These are phyloP conservation scores for Merodon equestris DNA, from an alignment of 2,888 invertebrate genomes.

Conservation along the genomic window DNA sequence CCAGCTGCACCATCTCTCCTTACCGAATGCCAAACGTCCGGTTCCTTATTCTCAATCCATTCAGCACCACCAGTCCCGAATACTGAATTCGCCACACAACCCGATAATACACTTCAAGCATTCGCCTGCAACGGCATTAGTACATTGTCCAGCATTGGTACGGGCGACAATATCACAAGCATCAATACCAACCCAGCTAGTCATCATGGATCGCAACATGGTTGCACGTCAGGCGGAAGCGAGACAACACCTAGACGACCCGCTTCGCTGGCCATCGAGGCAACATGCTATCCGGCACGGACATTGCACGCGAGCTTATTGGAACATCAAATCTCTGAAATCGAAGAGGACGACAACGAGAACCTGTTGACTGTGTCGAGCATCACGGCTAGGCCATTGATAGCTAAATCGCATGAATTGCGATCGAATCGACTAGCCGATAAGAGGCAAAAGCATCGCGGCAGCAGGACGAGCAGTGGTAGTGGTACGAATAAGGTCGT, in stretches of 20 bases:
- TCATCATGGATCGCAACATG: slow-evolving; percentile 43
- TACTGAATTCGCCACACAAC: slow-evolving; percentile 75
- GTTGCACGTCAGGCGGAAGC: slow-evolving; percentile 71
- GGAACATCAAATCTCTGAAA: slow-evolving; percentile 79
- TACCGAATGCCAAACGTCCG: slow-evolving; percentile 76
- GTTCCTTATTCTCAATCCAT: slow-evolving; percentile 84
- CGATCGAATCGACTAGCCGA: slow-evolving; percentile 75
- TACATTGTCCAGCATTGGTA: slow-evolving; percentile 69
- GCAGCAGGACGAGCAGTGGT: slow-evolving; percentile 40
- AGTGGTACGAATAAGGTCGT: slow-evolving; percentile 38
- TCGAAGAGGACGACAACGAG: slow-evolving; percentile 85
- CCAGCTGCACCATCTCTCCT: slow-evolving; percentile 72
- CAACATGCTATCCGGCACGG: slow-evolving; percentile 75
- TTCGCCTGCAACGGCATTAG: slow-evolving; percentile 70
- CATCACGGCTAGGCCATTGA: slow-evolving; percentile 85
- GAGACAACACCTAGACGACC: slow-evolving; percentile 79
- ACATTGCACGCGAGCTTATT: slow-evolving; percentile 78
- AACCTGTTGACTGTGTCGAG: slow-evolving; percentile 86
- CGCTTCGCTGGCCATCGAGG: slow-evolving; percentile 79
- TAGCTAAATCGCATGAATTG: slow-evolving; percentile 84
- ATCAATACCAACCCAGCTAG: neutral
- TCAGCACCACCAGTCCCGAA: slow-evolving; percentile 82
- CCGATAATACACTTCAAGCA: slow-evolving; percentile 72
- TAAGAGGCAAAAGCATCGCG: slow-evolving; percentile 43
- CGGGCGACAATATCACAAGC: slow-evolving; percentile 44